Evolutionary conservation across 2,113 vertebrate species (phyloP), one percentile per base, ranked within the genome.

Genomic region (Erinaceus europaeus): DNA sequence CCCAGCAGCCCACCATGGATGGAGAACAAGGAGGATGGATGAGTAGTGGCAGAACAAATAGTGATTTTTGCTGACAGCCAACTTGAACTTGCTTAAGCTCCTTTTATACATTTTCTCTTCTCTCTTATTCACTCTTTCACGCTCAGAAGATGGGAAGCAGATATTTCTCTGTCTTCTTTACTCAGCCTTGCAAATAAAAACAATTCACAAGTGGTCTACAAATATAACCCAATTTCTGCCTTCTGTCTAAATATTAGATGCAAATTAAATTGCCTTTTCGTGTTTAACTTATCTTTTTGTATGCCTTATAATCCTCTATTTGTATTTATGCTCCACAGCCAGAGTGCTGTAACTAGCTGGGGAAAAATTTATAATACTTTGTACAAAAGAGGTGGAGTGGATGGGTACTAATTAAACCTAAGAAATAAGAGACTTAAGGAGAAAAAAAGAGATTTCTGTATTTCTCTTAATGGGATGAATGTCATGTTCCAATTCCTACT

Each of bases 401-500:
- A 65, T 85, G 89, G 76, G 65, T 64, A 34, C 87, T 97, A 97
- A 97, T 97, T 97, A 94, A 97, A 95, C 95, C 86, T 93, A 92
- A 95, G 93, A 94, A 93, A 84, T 75, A 82, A 94, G 57, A 94
- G 89, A 96, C 77, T 96, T 96, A 86, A 81, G 85, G 73, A 76
- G 81, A 86, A 81, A 90, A 84, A 86, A 81, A 90, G 74, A 94
- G 78, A 95, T 96, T 96, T 65, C 95, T 96, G 40, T 93, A 93
- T 96, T 88, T 95, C 64, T 93, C 72, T 80, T 96, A 97, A 97
- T 97, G 94, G 96, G 95, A 97, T 97, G 96, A 97, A 96, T 0
- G 95, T 96, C 96, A 96, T 91, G 93, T 97, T 97, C 95, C 83
- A 92, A 90, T 95, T 96, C 90, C 86, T 97, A 86, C 94, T 96